phyloP scores from a whole-genome alignment of 2,797 vertebrate species.

The Premnoplex brunnescens region DNA sequence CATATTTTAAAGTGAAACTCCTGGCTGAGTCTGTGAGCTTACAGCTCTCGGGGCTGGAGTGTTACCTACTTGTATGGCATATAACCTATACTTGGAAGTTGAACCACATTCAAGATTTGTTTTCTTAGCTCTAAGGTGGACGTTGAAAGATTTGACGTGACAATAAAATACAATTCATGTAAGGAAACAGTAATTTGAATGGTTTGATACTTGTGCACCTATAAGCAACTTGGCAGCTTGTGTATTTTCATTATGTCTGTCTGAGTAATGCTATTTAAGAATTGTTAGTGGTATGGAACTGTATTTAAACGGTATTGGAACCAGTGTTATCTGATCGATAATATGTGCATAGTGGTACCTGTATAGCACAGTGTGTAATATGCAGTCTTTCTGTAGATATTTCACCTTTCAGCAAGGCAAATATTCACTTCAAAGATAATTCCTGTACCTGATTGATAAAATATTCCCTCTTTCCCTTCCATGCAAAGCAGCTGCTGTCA shows the following conservation, averaged over 20 bases:
- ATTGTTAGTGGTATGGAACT: background rate
- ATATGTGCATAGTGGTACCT: background rate
- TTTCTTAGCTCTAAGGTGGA: background rate
- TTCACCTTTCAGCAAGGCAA: background rate
- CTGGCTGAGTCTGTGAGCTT: too few species aligned
- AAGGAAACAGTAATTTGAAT: background rate
- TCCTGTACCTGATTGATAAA: background rate
- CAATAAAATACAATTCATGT: background rate
- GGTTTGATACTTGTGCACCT: background rate
- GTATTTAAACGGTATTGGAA: background rate
- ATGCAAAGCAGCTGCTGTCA: background rate
- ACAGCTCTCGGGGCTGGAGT: too few species aligned
- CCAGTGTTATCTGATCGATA: background rate
- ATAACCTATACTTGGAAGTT: background rate
- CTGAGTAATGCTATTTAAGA: background rate
- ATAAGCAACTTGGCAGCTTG: background rate
- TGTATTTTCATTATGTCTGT: background rate
- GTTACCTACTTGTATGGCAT: background rate
- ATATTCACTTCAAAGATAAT: background rate
- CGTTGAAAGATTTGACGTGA: background rate
- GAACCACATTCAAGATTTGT: background rate
- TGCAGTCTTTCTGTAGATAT: background rate
- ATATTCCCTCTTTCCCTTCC: background rate
- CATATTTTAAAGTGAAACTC: too few species aligned
- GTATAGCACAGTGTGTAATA: background rate